Conservation (phyloP, 2,797 vertebrate genomes). For the Emys orbicularis region DNA sequence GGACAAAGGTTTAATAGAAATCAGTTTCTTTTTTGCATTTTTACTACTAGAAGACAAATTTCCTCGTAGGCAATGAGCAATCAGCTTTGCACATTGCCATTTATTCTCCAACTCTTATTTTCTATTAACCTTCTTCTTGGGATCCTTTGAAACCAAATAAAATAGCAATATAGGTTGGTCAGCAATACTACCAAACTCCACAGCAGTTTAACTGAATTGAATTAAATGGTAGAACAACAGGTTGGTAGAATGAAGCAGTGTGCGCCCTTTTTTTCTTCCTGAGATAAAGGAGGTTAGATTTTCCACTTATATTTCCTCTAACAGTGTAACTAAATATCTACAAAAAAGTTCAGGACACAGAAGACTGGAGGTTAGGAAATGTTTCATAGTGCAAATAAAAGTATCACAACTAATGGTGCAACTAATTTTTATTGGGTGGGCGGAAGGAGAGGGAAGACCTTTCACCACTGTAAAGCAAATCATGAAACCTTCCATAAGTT, state of each 20-base stretch:
- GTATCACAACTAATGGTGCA: background rate
- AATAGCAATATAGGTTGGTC: constrained; percentile 40
- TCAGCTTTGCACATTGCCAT: constrained; percentile 15
- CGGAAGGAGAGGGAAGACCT: background rate
- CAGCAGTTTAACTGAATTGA: background rate
- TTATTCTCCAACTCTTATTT: constrained; percentile 61
- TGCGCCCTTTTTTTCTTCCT: constrained; percentile 42
- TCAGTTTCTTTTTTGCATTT: constrained; percentile 42
- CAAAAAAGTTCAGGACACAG: constrained; percentile 41
- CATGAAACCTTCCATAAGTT: constrained; percentile 40
- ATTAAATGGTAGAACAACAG: constrained; percentile 53
- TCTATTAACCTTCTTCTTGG: constrained; percentile 50
- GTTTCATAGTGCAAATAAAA: constrained; percentile 60
- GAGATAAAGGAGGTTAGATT: constrained; percentile 52
- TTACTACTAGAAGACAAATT: constrained; percentile 27
- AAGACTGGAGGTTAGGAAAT: background rate
- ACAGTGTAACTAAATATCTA: background rate
- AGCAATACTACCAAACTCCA: constrained; percentile 30
- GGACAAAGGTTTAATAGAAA: background rate
- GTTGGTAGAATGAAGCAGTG: background rate
- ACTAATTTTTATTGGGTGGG: background rate
- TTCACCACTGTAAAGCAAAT: constrained; percentile 30
- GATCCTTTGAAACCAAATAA: constrained; percentile 57
- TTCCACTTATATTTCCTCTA: constrained; percentile 71
- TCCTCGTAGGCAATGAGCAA: constrained; percentile 39